phyloP scores from a whole-genome alignment of 2,888 invertebrate genomes.

The Drosophila aldrichi region DNA sequence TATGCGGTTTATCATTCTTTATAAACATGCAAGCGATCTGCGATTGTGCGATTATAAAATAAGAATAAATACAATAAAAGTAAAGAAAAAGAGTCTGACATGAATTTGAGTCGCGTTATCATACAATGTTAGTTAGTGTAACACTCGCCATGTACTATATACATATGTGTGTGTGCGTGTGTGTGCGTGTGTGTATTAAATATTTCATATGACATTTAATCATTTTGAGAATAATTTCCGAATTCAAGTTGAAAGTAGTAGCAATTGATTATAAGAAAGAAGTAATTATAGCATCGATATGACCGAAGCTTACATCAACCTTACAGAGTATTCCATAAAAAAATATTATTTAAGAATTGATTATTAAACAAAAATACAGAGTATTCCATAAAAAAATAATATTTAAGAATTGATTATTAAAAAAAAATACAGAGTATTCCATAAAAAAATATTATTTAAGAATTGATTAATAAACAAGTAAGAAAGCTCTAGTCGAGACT shows the following conservation, averaged over 20 bases:
- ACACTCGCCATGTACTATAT: background rate
- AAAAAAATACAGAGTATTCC: too few species aligned
- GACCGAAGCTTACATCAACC: background rate
- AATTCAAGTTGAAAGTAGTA: background rate
- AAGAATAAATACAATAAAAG: slow-evolving; percentile 35
- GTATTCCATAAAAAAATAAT: too few species aligned
- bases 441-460: too few species aligned
- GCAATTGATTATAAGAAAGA: background rate
- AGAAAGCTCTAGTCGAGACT: too few species aligned
- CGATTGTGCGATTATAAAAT: slow-evolving; percentile 43
- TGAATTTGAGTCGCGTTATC: slow-evolving; percentile 24
- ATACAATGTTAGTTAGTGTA: slow-evolving; percentile 18
- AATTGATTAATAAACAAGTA: too few species aligned
- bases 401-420: too few species aligned
- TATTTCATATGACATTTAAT: background rate
- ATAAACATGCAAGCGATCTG: slow-evolving; percentile 45
- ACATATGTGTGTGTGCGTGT: too few species aligned
- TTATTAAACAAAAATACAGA: too few species aligned
- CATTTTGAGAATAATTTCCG: background rate
- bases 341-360: too few species aligned
- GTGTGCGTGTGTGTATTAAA: background rate
- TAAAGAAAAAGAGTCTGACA: slow-evolving; percentile 18
- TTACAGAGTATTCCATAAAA: slow-evolving; percentile 2
- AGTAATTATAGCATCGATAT: background rate
- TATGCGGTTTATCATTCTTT: slow-evolving; percentile 43